Base-by-base conservation (phyloP, 1,140 invertebrate genomes). In the Globodera ellingtonae region DNA sequence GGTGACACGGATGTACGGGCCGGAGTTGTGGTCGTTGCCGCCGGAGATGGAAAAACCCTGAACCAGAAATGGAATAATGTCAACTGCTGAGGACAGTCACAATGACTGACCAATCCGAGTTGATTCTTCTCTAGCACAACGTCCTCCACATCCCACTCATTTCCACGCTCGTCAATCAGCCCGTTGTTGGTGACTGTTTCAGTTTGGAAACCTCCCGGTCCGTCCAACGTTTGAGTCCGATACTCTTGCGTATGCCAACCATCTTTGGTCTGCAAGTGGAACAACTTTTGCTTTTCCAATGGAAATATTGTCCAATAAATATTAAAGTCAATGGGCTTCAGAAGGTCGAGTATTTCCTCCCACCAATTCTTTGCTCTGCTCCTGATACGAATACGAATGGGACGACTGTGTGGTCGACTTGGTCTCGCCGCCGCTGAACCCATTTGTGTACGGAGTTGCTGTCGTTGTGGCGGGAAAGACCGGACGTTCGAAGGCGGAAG, bases 1-100 rank as follows among this genome's bases (percentile, higher is more conserved):
- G 47, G 97, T 98, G 82, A 99, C 95, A 91, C 98, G 98, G 88
- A 99, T 98, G 67, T 96, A 95, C 4, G 85, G 85, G 46, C 71
- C 82, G 24, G 85, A 52, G 35, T 24, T 62, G 46, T 76, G 69
- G 62, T 85, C 84, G 21, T 70, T 84, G 35, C 84, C 84, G 18
- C 84, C 83, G 18, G 50, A 56, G 18, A 84, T 84, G 7, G 95
- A 97, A 92, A 99, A 98, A 8, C 97, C 97, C 75, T 77, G 47
- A 2, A 35, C 3, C 10, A 77, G 48, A 70, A n/a, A 15, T 18
- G 8, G 47, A 98, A 82, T 62, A 35, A 35, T 13, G 56, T 0
- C 35, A 90, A 35, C 35, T 35, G 35, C 90, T 89, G 70, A 44
- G 48, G 13, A 44, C 69, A 46, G 48, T 35, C 96, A 98, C 89